Conservation (phyloP, 2,113 vertebrate species). For the Laterallus jamaicensis region DNA sequence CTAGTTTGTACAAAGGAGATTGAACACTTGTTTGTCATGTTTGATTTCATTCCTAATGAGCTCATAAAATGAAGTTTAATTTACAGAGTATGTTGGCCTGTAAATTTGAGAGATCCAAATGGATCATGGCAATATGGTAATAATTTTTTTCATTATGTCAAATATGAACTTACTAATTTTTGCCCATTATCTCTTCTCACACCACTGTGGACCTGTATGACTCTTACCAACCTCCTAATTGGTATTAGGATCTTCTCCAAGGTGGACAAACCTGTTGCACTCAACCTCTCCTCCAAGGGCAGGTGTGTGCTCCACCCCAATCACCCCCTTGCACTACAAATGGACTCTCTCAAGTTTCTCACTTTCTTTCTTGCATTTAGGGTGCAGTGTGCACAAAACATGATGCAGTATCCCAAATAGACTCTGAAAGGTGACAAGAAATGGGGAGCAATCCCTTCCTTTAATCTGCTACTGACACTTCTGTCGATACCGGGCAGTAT, state of each 20-base stretch:
- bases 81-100: background rate
- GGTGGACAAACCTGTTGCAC: background rate
- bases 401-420: background rate
- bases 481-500: background rate
- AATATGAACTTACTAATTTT: background rate
- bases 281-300: accelerated
- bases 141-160: background rate
- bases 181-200: background rate
- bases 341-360: background rate
- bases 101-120: background rate
- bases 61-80: background rate
- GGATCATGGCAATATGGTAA: background rate
- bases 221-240: background rate
- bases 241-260: background rate
- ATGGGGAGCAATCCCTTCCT: background rate
- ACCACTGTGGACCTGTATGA: background rate
- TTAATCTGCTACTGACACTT: background rate
- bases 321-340: background rate
- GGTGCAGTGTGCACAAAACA: background rate
- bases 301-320: background rate
- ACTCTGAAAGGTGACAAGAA: background rate
- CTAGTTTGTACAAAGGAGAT: background rate
- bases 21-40: background rate
- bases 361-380: background rate
- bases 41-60: background rate